phyloP scores from a whole-genome alignment of 2,113 vertebrate genomes.

The Cyphomyrus plagiostoma region DNA sequence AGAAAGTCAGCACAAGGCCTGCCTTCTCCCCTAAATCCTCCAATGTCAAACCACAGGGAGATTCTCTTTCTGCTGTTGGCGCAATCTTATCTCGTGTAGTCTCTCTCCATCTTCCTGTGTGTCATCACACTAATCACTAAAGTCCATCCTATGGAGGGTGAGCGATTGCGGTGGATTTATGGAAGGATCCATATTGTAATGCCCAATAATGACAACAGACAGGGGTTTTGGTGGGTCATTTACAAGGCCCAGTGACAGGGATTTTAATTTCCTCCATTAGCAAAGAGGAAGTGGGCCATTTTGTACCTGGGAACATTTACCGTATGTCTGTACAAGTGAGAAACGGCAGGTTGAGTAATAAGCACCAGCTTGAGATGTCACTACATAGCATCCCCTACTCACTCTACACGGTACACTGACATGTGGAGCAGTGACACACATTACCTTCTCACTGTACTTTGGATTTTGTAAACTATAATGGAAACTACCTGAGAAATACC shows the following conservation, averaged over 20 bases:
- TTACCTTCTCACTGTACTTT: neutral
- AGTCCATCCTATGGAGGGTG: neutral
- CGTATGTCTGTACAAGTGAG: neutral
- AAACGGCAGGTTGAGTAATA: neutral
- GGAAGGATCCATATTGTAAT: slow-evolving; percentile 15
- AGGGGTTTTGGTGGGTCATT: neutral
- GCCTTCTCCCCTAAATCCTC: neutral
- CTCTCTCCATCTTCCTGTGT: neutral
- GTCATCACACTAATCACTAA: slow-evolving; percentile 6
- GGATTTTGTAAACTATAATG: neutral
- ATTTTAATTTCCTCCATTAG: neutral
- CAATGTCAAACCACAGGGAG: neutral
- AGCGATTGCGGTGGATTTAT: neutral
- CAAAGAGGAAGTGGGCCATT: neutral
- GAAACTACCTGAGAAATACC: neutral
- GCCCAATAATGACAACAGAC: neutral
- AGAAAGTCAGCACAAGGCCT: neutral
- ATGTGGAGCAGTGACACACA: neutral
- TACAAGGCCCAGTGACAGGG: neutral
- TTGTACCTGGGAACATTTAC: neutral
- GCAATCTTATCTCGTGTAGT: neutral
- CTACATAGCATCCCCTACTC: neutral
- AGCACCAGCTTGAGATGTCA: neutral
- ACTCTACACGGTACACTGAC: neutral
- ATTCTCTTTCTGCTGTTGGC: neutral